Evolutionary conservation across 1,140 invertebrate species (phyloP), one percentile per base, ranked within the genome.

Genomic region (Bombus confusus): DNA sequence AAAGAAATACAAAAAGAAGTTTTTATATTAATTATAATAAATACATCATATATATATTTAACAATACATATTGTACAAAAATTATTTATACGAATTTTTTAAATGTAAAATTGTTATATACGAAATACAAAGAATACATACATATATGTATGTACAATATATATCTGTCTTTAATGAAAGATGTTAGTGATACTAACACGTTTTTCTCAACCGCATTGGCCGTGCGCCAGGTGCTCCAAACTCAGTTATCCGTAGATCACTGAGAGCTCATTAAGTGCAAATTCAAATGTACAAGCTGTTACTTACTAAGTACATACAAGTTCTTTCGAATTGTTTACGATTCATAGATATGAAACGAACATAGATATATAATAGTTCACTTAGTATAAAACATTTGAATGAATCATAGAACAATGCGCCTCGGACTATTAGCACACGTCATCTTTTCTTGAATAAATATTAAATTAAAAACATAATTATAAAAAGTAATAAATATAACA

Each of bases 161-260:
- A 34, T 80, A 66, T 73, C 13, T 25, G n/a, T 43, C 13, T 18
- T 57, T 81, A 80, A 66, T 64, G 59, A 74, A 80, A 73, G 43
- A 73, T 85, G 43, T 66, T 80, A 73, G 59, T 47, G 78, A 80
- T 80, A 52, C 47, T 52, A 85, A 85, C 79, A 75, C 28, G 34
- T 73, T 86, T 76, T 86, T 31, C 28, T 57, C 52, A 52, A 22
- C 18, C 73, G 37, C 66, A 83, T 72, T 86, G 80, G 85, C 79
- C 31, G 12, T 69, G 31, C 34, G 80, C 80, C 80, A 86, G 80
- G 73, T 86, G 85, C 41, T 83, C 34, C 34, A 83, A 34, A 74
- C 80, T 83, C 72, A 39, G 62, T 86, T 75, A 86, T 75, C 85
- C 62, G 64, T 75, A 83, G 73, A 77, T 90, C 82, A 85, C 73